phyloP scores from a whole-genome alignment of 1,140 invertebrate genomes.

The Lepidurus packardi region DNA sequence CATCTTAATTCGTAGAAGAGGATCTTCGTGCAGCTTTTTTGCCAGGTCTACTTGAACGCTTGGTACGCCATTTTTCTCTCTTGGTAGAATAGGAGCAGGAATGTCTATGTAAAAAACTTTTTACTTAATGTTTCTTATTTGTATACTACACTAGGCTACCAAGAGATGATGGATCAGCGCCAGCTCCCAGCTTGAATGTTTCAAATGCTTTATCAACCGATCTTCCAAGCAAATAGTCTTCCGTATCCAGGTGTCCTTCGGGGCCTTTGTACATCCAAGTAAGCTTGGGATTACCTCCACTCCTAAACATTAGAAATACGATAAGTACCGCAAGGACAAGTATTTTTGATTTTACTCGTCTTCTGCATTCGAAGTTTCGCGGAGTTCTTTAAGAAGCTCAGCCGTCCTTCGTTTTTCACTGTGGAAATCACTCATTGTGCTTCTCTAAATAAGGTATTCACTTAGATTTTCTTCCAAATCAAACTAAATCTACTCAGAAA shows the following conservation, averaged over 20 bases:
- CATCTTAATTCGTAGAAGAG: conserved; percentile 26
- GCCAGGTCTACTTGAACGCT: conserved; percentile 29
- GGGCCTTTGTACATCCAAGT: conserved; percentile 31
- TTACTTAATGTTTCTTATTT: neutral
- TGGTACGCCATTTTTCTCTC: conserved; percentile 26
- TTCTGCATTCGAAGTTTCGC: neutral
- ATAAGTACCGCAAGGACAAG: neutral
- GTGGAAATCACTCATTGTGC: neutral
- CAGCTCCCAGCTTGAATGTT: conserved; percentile 29
- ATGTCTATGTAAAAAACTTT: conserved; percentile 8
- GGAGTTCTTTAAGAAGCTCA: neutral
- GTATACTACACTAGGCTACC: neutral
- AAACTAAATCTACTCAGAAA: too few species aligned
- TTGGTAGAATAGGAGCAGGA: conserved; percentile 29
- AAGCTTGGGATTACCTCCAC: conserved; percentile 10
- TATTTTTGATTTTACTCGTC: neutral
- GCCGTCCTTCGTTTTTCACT: neutral
- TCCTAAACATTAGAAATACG: neutral
- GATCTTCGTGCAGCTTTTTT: conserved; percentile 28
- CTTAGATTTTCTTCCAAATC: too few species aligned
- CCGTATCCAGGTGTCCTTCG: conserved; percentile 30
- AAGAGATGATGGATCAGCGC: conserved; percentile 3
- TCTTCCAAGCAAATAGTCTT: conserved; percentile 30
- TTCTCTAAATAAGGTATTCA: neutral
- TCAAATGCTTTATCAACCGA: conserved; percentile 31